Percentiles rank a stretch among this genome's conserved stretches.
Conservation (phyloP, 2,113 vertebrate genomes). For the Thunnus thynnus region DNA sequence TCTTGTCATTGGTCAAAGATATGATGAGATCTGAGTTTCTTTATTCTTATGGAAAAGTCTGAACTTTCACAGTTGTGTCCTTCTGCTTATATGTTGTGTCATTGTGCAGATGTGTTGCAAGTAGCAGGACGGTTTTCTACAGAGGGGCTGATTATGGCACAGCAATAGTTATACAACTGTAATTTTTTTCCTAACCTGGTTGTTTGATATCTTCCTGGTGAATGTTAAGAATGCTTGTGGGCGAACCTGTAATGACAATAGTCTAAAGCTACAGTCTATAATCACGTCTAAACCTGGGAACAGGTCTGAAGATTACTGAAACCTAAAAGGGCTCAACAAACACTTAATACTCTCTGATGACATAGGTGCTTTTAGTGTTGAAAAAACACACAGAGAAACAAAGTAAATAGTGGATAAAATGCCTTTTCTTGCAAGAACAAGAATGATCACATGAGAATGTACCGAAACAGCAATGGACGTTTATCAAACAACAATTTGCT, state of each 20-base stretch:
- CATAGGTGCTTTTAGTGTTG: no score
- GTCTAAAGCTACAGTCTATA: not conserved
- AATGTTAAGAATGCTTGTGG: no score
- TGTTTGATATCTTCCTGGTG: not conserved
- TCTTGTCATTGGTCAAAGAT: not conserved
- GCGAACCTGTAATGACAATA: not conserved
- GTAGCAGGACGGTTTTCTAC: not conserved
- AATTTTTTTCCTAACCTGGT: not conserved
- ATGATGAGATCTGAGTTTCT: no score
- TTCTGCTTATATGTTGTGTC: not conserved
- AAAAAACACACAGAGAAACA: no score
- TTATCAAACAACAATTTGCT: no score
- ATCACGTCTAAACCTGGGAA: not conserved
- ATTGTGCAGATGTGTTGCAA: not conserved
- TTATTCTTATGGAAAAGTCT: not conserved
- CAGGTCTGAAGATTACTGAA: not conserved
- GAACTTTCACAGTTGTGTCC: not conserved
- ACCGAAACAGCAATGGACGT: no score
- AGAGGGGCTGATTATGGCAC: not conserved
- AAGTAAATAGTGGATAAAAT: no score
- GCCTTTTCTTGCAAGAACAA: no score
- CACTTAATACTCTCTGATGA: no score
- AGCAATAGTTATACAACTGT: no score
- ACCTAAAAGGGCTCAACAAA: not conserved
- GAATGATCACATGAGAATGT: no score